Conservation (phyloP, 2,888 invertebrate genomes). For the Erpobdella octoculata region DNA sequence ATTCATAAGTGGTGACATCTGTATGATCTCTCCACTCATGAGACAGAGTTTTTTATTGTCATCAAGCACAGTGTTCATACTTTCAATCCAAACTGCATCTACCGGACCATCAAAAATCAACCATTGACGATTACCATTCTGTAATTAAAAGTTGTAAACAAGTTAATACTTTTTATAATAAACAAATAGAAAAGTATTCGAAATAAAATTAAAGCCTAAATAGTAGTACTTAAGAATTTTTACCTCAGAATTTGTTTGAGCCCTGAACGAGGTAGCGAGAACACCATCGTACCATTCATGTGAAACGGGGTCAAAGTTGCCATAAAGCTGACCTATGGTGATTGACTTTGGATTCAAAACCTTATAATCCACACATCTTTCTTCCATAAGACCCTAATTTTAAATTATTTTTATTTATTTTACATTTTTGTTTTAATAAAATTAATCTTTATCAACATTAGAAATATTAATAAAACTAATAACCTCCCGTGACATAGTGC, state of each 20-base stretch:
- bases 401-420: background rate
- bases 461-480: background rate
- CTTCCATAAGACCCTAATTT: slow-evolving; percentile 50
- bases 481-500: slow-evolving; percentile 47
- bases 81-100: slow-evolving; percentile 54
- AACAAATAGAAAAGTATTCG: no score
- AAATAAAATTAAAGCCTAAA: no score
- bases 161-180: no score
- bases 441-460: background rate
- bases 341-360: slow-evolving; percentile 57
- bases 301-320: slow-evolving; percentile 55
- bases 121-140: slow-evolving; percentile 64
- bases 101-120: slow-evolving; percentile 54
- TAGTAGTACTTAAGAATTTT: no score
- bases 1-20: slow-evolving; percentile 84
- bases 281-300: slow-evolving; percentile 57
- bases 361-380: slow-evolving; percentile 53
- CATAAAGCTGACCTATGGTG: slow-evolving; percentile 59
- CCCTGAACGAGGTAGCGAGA: slow-evolving; percentile 76
- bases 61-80: slow-evolving; percentile 54
- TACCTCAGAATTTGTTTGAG: slow-evolving; percentile 66
- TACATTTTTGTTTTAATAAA: background rate
- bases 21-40: slow-evolving; percentile 91
- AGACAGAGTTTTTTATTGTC: slow-evolving; percentile 62
- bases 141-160: no score